Conservation (phyloP, 2,797 vertebrate genomes). For the Sparus aurata region DNA sequence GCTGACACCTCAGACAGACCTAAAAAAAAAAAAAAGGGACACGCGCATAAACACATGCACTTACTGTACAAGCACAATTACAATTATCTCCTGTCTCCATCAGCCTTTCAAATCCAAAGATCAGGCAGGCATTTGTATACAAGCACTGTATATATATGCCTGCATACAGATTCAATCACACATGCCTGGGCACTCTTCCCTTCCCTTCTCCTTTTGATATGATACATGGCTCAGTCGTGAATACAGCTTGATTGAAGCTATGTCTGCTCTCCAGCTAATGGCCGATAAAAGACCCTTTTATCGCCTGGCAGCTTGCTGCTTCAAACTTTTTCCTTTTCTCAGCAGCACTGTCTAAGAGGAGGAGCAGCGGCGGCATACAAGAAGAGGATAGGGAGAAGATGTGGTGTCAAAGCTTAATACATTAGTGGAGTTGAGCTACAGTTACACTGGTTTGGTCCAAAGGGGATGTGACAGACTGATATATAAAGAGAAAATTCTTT, state of each 20-base stretch:
- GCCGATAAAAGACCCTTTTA: conserved; percentile 69
- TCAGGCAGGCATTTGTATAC: not conserved
- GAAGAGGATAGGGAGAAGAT: conserved; percentile 6
- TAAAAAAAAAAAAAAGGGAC: conserved; percentile 24
- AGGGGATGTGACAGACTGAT: not conserved
- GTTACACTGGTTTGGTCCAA: conserved; percentile 17
- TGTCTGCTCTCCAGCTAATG: conserved; percentile 58
- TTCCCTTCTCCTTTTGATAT: conserved; percentile 35
- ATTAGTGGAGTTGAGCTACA: conserved; percentile 18
- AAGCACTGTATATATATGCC: conserved; percentile 22
- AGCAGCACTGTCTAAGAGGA: conserved; percentile 26
- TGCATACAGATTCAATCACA: conserved; percentile 8
- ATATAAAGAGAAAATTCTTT: conserved; percentile 19
- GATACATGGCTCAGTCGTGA: conserved; percentile 45
- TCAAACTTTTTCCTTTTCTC: conserved; percentile 37
- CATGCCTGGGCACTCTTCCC: not conserved
- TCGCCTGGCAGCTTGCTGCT: conserved; percentile 44
- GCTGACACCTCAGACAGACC: conserved; percentile 40
- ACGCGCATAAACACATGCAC: not conserved
- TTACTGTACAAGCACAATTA: not conserved
- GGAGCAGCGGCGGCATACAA: conserved; percentile 25
- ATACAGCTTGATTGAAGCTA: conserved; percentile 52
- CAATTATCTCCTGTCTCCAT: not conserved
- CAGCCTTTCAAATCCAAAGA: conserved; percentile 28
- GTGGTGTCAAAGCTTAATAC: conserved; percentile 19